Percentiles rank a stretch among this genome's conserved stretches.
These are phyloP conservation scores for Bagarius yarrelli DNA, from an alignment of 2,113 vertebrate genomes.

Conservation along the genomic window DNA sequence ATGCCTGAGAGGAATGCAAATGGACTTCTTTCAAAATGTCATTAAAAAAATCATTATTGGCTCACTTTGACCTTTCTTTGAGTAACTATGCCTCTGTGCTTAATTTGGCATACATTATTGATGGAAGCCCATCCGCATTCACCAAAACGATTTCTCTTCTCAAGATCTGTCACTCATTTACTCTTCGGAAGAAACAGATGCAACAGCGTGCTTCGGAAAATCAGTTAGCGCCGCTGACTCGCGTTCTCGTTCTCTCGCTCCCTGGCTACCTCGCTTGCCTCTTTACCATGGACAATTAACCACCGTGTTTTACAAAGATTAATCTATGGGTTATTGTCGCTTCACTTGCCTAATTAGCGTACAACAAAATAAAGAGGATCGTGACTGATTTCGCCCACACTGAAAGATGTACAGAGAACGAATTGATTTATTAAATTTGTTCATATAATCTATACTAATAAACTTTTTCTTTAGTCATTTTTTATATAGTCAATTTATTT, in stretches of 20 bases:
- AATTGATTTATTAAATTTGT: background rate
- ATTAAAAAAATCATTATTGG: constrained; percentile 62
- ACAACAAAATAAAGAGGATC: background rate
- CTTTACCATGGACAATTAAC: constrained; percentile 48
- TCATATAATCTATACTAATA: background rate
- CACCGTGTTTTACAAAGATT: constrained; percentile 37
- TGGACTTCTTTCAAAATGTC: constrained; percentile 60
- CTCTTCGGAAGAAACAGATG: constrained; percentile 13
- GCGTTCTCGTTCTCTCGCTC: too few relatives aligned
- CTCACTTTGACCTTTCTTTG: constrained; percentile 61
- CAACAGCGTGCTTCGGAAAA: background rate
- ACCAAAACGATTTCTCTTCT: constrained; percentile 41
- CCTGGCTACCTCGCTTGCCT: background rate
- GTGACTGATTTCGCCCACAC: background rate
- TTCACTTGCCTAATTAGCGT: constrained; percentile 14
- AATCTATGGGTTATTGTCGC: constrained; percentile 1
- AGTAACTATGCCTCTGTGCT: constrained; percentile 57
- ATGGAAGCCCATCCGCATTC: constrained; percentile 50
- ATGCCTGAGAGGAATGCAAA: constrained; percentile 56
- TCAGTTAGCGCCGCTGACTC: background rate
- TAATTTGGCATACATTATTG: constrained; percentile 64
- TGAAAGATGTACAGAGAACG: background rate
- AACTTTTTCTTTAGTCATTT: background rate
- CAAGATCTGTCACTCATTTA: constrained; percentile 53
- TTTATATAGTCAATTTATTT: background rate